Evolutionary conservation across 2,888 invertebrate species (phyloP), one percentile per base, ranked within the genome.

Genomic region (Papilio elwesi): DNA sequence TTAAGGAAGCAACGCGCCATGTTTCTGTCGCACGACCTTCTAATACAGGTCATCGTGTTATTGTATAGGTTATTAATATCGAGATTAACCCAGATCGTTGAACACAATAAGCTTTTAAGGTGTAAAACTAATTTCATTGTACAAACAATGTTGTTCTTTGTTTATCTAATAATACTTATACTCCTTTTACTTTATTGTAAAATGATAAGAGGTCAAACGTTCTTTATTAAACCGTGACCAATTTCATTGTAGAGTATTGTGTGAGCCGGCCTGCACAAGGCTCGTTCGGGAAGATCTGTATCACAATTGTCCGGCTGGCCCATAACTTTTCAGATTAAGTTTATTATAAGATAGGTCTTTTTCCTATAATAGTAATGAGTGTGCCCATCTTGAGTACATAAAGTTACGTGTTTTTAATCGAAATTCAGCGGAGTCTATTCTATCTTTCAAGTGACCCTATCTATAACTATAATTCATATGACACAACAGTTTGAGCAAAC

Each of bases 1-100:
- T 81, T 74, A 69, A 71, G 79, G 82, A 82, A 82, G 81, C 82
- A 81, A 81, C 78, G 82, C 79, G 74, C 69, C 69, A 73, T 57
- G 74, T 76, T 83, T 85, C 83, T 85, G 85, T 84, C 85, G 81
- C 83, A 79, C 85, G 90, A 90, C 88, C 90, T 87, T 82, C 82
- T 79, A 81, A 83, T 83, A 85, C 86, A 77, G 89, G 87, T 87
- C 88, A 89, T 83, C 83, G 82, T 84, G 85, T 87, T 87, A 85
- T 83, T 86, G 80, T 83, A 85, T 86, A 85, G 82, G 80, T 81
- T 84, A 85, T 83, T 83, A 70, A 73, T 55, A 65, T 62, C 38
- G 59, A 69, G 43, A 47, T 57, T 69, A 73, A 73, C 73, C 73
- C 15, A 73, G 57, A 73, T 72, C 62, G 59, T 38, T 26, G 52